Percentiles rank a stretch among this genome's conserved stretches.
phyloP scores from a whole-genome alignment of 2,797 vertebrate genomes.

The Falco concolor region DNA sequence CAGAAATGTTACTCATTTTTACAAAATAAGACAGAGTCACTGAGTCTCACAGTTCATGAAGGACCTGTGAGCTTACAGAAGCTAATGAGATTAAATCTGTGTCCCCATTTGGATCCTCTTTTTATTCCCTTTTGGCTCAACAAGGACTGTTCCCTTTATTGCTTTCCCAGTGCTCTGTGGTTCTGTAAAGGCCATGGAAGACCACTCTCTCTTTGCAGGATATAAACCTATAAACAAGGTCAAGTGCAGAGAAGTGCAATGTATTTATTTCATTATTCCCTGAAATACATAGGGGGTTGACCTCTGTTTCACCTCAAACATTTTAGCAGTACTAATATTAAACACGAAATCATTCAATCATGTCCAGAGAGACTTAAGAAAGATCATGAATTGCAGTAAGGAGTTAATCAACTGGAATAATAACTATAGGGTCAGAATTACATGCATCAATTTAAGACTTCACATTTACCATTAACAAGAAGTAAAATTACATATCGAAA shows the following conservation, averaged over 20 bases:
- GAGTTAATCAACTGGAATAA: not conserved
- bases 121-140: not conserved
- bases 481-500: not conserved
- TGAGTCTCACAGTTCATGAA: not conserved
- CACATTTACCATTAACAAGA: not conserved
- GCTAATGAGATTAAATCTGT: not conserved
- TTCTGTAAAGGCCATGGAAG: not conserved
- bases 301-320: not conserved
- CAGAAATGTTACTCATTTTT: not conserved
- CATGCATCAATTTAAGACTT: not conserved
- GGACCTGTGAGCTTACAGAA: not conserved
- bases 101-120: not conserved
- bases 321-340: not conserved
- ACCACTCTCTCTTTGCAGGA: not conserved
- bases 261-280: not conserved
- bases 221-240: not conserved
- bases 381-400: not conserved
- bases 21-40: not conserved
- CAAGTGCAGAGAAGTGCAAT: not conserved
- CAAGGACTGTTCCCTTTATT: not conserved
- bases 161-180: not conserved
- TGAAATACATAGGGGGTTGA: not conserved
- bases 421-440: not conserved
- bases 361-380: not conserved
- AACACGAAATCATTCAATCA: not conserved